Evolutionary conservation across 2,113 vertebrate species (phyloP).

Genomic region (Macroglossus sobrinus): DNA sequence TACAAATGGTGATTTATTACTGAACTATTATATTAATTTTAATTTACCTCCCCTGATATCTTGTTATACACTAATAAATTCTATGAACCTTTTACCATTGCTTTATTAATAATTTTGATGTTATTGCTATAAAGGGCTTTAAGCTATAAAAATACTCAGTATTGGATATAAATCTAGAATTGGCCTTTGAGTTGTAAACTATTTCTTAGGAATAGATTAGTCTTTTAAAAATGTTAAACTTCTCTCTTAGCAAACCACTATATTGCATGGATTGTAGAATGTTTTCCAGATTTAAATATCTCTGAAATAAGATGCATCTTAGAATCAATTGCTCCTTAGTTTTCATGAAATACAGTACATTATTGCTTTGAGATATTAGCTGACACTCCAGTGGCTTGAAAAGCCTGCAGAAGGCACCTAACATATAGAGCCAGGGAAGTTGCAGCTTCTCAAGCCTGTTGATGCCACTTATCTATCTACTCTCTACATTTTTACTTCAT

Average conservation of each 20-base stretch:
- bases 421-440: rapidly evolving
- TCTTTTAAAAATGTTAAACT: background rate
- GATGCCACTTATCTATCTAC: background rate
- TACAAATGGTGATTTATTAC: conserved; percentile 34
- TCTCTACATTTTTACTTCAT: background rate
- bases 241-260: background rate
- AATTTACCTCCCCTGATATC: background rate
- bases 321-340: background rate
- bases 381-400: background rate
- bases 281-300: background rate
- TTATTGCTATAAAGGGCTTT: background rate
- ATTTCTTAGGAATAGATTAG: conserved; percentile 1
- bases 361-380: background rate
- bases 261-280: background rate
- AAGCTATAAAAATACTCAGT: conserved; percentile 1
- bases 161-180: background rate
- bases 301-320: background rate
- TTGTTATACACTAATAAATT: background rate
- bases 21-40: conserved; percentile 34
- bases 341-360: background rate
- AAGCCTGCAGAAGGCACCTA: background rate
- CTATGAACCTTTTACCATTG: background rate
- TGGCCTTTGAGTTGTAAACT: conserved; percentile 1
- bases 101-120: conserved; percentile 7
- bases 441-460: background rate